phyloP scores from a whole-genome alignment of 2,113 vertebrate species.

The Oxygymnocypris stewartii region DNA sequence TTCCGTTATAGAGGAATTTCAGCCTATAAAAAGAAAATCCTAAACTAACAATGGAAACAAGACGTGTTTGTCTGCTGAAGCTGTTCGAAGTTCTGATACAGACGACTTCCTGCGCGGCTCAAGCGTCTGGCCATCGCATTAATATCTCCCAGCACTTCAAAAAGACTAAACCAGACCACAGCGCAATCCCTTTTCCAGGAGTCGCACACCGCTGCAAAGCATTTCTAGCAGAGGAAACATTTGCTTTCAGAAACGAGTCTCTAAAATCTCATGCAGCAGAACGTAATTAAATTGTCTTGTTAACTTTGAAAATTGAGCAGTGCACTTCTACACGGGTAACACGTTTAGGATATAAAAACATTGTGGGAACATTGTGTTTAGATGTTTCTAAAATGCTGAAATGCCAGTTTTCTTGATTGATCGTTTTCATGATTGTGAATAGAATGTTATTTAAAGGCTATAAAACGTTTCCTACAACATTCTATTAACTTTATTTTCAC shows the following conservation, averaged over 20 bases:
- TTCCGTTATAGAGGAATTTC: background rate
- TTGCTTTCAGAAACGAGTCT: constrained; percentile 55
- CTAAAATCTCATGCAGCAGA: constrained; percentile 34
- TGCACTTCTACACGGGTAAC: background rate
- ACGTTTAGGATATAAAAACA: background rate
- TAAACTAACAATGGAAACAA: constrained; percentile 49
- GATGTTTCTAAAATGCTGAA: background rate
- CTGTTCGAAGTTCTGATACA: constrained; percentile 49
- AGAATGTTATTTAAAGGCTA: no score
- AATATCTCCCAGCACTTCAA: constrained; percentile 62
- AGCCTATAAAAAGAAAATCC: constrained; percentile 29
- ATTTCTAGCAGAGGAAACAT: background rate
- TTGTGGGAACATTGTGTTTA: background rate
- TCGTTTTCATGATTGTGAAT: no score
- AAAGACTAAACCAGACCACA: constrained; percentile 38
- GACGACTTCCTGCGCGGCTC: constrained; percentile 45
- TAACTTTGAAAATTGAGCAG: background rate
- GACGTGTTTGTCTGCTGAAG: constrained; percentile 49
- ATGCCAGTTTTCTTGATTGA: background rate
- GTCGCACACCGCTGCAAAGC: constrained; percentile 55
- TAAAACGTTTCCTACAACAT: no score
- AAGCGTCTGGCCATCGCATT: constrained; percentile 61
- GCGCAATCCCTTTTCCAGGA: constrained; percentile 41
- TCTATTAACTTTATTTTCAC: no score
- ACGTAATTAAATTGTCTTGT: background rate